Evolutionary conservation across 2,113 vertebrate genomes (phyloP).

Genomic region (Apus apus): DNA sequence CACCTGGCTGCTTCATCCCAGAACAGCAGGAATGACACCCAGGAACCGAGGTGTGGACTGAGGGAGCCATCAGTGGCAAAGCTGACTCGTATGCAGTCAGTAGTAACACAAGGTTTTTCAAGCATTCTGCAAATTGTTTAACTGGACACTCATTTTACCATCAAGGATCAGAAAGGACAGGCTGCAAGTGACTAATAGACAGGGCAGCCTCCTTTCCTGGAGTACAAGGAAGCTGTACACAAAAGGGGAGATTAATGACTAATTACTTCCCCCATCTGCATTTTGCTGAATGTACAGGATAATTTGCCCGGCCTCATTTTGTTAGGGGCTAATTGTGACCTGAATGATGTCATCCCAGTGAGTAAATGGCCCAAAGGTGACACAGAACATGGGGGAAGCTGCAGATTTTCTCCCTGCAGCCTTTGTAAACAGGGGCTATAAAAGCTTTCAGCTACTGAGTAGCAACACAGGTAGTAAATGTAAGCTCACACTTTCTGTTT

Average conservation of each 20-base stretch:
- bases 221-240: conserved; percentile 23
- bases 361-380: neutral
- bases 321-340: conserved; percentile 10
- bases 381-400: neutral
- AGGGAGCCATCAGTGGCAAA: conserved; percentile 27
- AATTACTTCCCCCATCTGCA: conserved; percentile 38
- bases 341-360: neutral
- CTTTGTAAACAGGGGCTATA: neutral
- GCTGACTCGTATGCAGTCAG: conserved; percentile 30
- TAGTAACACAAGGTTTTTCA: neutral
- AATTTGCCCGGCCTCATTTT: neutral
- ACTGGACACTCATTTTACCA: neutral
- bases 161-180: conserved; percentile 41
- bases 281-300: conserved; percentile 4
- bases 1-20: neutral
- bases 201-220: neutral
- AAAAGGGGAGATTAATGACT: conserved; percentile 21
- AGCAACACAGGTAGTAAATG: neutral
- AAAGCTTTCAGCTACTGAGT: neutral
- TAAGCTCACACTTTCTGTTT: neutral
- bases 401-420: neutral
- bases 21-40: neutral
- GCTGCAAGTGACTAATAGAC: conserved; percentile 36
- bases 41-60: neutral
- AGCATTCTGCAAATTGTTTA: neutral